A percentile compares a stretch with the other conserved stretches of the same genome.
phyloP scores from a whole-genome alignment of 2,888 invertebrate genomes.

The Crocallis elinguaria region DNA sequence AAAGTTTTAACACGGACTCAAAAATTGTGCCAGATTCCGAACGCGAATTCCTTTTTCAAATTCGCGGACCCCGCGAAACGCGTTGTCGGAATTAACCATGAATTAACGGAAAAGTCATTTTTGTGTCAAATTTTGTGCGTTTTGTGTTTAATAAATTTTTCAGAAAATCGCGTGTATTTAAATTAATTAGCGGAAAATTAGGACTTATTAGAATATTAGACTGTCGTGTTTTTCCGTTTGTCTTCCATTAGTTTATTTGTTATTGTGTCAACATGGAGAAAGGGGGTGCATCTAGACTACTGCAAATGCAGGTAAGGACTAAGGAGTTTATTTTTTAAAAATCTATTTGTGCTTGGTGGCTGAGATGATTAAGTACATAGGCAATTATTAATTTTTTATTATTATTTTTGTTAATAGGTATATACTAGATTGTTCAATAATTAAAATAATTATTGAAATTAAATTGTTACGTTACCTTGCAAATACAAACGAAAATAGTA shows the following conservation, averaged over 20 bases:
- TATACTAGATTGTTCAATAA: too few relatives aligned
- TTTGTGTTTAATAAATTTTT: slow-evolving; percentile 49
- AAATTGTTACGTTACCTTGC: too few relatives aligned
- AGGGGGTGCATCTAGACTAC: slow-evolving; percentile 67
- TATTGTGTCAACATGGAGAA: slow-evolving; percentile 65
- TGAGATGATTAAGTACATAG: too few relatives aligned
- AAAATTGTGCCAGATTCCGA: slow-evolving; percentile 25
- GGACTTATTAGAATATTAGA: slow-evolving; percentile 23
- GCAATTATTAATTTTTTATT: too few relatives aligned
- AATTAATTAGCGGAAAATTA: slow-evolving; percentile 16
- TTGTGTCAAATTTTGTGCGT: slow-evolving; percentile 72
- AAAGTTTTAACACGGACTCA: not conserved
- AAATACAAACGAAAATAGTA: too few relatives aligned
- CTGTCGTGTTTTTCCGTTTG: slow-evolving; percentile 39
- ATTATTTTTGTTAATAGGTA: too few relatives aligned
- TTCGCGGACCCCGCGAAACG: slow-evolving; percentile 43
- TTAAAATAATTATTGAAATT: too few relatives aligned
- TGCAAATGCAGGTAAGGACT: slow-evolving; percentile 76
- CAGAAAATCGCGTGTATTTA: slow-evolving; percentile 59
- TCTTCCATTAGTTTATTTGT: slow-evolving; percentile 54
- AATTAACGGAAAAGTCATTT: slow-evolving; percentile 39
- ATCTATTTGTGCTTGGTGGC: too few relatives aligned
- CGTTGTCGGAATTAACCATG: too few relatives aligned
- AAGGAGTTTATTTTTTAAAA: too few relatives aligned
- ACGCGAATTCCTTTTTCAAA: slow-evolving; percentile 44